Percentiles rank a stretch among this genome's conserved stretches.
Evolutionary conservation across 2,113 vertebrate genomes (phyloP).

Genomic region (Mugil cephalus): DNA sequence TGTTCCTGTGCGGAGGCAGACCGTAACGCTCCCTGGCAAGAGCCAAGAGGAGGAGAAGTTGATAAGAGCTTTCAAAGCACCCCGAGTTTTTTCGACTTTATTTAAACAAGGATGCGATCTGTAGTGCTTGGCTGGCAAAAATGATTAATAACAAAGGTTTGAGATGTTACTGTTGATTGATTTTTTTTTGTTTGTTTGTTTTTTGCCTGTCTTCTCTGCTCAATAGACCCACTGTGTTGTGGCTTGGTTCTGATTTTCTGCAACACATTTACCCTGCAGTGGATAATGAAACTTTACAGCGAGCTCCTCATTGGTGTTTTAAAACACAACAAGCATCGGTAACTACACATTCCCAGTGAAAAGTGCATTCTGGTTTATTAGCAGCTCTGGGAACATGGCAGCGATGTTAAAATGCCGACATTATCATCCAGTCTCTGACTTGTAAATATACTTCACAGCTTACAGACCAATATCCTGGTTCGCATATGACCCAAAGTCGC

Average conservation of each 20-base stretch:
- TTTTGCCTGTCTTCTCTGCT: not conserved
- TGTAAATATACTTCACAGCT: not conserved
- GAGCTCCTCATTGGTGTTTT: not conserved
- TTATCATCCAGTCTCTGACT: not conserved
- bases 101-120: slow-evolving; percentile 2
- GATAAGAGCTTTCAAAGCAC: slow-evolving; percentile 31
- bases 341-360: no score
- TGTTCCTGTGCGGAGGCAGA: not conserved
- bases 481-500: not conserved
- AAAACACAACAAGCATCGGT: not conserved
- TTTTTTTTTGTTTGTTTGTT: not conserved
- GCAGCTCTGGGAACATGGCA: not conserved
- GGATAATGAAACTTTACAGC: not conserved
- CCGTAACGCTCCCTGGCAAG: slow-evolving; percentile 8
- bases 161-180: not conserved
- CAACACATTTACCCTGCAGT: not conserved
- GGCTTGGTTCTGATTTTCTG: not conserved
- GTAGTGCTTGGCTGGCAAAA: not conserved
- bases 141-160: not conserved
- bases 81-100: not conserved
- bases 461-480: not conserved
- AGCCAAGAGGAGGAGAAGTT: slow-evolving; percentile 23
- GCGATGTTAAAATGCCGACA: not conserved
- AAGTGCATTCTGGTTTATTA: no score
- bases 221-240: not conserved